A percentile compares a stretch with the other conserved stretches of the same genome.
These are phyloP conservation scores for Hybos culiciformis DNA, from an alignment of 2,888 invertebrate species.

Conservation along the genomic window DNA sequence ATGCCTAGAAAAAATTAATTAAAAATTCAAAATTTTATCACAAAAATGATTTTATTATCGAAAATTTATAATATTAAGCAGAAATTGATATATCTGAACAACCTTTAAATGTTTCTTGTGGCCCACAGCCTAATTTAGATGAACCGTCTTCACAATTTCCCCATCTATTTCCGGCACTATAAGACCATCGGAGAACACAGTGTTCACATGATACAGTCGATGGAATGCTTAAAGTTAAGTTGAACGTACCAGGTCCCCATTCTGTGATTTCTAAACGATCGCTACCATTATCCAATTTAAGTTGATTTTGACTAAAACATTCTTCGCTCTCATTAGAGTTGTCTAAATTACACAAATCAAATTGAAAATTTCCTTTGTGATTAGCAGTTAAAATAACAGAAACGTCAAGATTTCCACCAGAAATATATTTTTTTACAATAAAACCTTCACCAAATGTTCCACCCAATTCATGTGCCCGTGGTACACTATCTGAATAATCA, in stretches of 20 bases:
- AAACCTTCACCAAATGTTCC: constrained; percentile 39
- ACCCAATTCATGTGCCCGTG: constrained; percentile 41
- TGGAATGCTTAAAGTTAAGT: constrained; percentile 26
- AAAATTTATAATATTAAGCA: no score
- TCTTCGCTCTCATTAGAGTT: constrained; percentile 34
- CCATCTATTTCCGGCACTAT: constrained; percentile 36
- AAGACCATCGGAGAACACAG: constrained; percentile 40
- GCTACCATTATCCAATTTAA: constrained; percentile 20
- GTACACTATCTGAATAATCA: constrained; percentile 31
- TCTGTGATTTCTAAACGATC: constrained; percentile 12
- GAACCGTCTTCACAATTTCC: constrained; percentile 29
- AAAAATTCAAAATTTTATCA: no score
- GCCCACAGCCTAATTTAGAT: constrained; percentile 31
- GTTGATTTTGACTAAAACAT: constrained; percentile 33
- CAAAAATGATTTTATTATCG: no score
- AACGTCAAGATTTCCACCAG: constrained; percentile 24
- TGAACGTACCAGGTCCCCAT: constrained; percentile 11
- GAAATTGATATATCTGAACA: constrained; percentile 34
- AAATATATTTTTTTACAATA: constrained; percentile 34
- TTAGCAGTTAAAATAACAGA: constrained; percentile 35
- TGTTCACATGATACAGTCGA: constrained; percentile 32
- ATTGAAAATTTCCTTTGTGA: constrained; percentile 38
- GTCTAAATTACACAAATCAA: constrained; percentile 39
- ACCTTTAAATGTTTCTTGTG: constrained; percentile 36
- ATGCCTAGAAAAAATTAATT: no score